phyloP scores from a whole-genome alignment of 2,113 vertebrate species.

The Suricata suricatta region DNA sequence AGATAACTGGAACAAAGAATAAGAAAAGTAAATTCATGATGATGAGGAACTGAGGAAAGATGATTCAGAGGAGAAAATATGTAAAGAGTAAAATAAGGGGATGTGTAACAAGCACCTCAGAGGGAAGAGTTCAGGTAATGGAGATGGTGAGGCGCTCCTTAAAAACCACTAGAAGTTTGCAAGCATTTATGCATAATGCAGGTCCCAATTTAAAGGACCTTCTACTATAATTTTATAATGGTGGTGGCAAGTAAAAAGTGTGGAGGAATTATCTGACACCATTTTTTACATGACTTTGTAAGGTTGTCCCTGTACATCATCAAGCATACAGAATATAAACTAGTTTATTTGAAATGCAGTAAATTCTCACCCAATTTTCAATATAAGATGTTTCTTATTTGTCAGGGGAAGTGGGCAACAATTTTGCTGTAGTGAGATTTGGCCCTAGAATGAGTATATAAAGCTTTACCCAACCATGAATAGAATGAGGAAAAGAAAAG shows the following conservation, averaged over 20 bases:
- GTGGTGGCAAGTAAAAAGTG: background rate
- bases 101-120: background rate
- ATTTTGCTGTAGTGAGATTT: background rate
- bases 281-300: background rate
- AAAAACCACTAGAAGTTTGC: background rate
- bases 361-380: background rate
- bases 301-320: background rate
- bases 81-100: background rate
- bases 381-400: background rate
- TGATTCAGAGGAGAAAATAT: background rate
- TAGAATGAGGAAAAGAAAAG: background rate
- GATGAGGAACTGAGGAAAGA: background rate
- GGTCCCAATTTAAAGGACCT: background rate
- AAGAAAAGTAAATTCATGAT: background rate
- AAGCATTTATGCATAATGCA: background rate
- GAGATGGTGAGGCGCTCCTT: background rate
- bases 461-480: background rate
- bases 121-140: background rate
- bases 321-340: background rate
- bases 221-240: background rate
- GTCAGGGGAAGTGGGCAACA: background rate
- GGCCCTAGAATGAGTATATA: background rate
- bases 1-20: constrained; percentile 2
- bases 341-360: background rate
- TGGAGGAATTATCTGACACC: background rate